Evolutionary conservation across 2,888 invertebrate genomes (phyloP).

Genomic region (Priocnemis perturbator): DNA sequence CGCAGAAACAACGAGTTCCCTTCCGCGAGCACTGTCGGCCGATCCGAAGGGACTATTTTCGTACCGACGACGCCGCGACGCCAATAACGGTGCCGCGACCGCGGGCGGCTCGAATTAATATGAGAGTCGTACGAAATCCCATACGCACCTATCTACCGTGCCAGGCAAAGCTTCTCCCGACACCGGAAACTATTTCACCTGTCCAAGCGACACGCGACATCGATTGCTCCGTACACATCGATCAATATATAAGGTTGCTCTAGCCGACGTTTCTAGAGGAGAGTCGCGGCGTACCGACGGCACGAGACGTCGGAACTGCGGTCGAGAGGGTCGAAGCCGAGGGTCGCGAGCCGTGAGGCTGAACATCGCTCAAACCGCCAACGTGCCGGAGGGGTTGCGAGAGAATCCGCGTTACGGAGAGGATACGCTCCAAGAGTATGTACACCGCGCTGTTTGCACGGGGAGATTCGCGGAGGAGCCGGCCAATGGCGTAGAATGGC

Average conservation of each 20-base stretch:
- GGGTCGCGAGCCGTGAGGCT: conserved; percentile 53
- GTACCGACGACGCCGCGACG: too few relatives aligned
- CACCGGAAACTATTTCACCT: too few relatives aligned
- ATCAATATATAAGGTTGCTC: too few relatives aligned
- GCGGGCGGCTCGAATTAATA: too few relatives aligned
- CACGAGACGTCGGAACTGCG: conserved; percentile 50
- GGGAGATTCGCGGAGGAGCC: conserved; percentile 20
- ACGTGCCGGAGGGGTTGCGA: conserved; percentile 32
- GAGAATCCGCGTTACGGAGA: conserved; percentile 31
- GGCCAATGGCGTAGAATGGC: conserved; percentile 40
- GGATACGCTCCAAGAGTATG: conserved; percentile 24
- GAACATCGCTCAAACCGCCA: conserved; percentile 62
- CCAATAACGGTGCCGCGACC: too few relatives aligned
- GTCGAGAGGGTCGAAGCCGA: conserved; percentile 57
- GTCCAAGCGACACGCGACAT: too few relatives aligned
- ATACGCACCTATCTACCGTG: too few relatives aligned
- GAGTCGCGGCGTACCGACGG: conserved; percentile 22
- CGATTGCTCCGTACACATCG: too few relatives aligned
- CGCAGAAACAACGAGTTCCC: conserved; percentile 26
- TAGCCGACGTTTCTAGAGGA: background rate
- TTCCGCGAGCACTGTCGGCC: conserved; percentile 26
- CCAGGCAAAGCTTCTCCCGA: too few relatives aligned
- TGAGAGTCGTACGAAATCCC: too few relatives aligned
- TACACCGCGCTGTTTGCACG: conserved; percentile 36
- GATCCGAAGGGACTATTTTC: background rate